Conservation (phyloP, 2,113 vertebrate species). For the Channa argus region DNA sequence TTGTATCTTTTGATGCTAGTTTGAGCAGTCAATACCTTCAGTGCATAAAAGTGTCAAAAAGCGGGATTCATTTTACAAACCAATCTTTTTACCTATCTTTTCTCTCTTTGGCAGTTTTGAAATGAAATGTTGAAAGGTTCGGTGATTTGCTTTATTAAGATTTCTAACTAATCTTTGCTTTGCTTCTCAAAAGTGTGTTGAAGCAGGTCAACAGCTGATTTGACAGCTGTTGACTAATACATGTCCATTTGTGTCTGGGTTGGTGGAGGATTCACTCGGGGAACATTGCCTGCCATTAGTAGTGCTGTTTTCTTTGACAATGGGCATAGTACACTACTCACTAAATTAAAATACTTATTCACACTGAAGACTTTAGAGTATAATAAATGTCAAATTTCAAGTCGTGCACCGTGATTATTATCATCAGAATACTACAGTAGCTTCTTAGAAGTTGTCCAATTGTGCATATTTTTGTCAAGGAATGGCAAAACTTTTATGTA, state of each 20-base stretch:
- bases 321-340: slow-evolving; percentile 71
- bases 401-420: slow-evolving; percentile 40
- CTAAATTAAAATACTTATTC: slow-evolving; percentile 82
- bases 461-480: slow-evolving; percentile 1
- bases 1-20: no score
- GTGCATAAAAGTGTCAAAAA: no score
- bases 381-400: slow-evolving; percentile 65
- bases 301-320: slow-evolving; percentile 61
- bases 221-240: slow-evolving; percentile 73
- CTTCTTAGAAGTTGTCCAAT: neutral
- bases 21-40: no score
- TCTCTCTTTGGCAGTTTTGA: neutral
- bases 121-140: slow-evolving; percentile 32
- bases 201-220: slow-evolving; percentile 65
- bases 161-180: slow-evolving; percentile 21
- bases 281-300: slow-evolving; percentile 73
- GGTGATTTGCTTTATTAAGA: slow-evolving; percentile 37
- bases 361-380: slow-evolving; percentile 79
- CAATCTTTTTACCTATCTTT: neutral
- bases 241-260: slow-evolving; percentile 70
- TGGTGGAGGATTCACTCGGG: slow-evolving; percentile 45
- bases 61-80: no score
- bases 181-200: slow-evolving; percentile 25
- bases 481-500: neutral
- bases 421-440: no score